Evolutionary conservation across 1,140 invertebrate genomes (phyloP), one percentile per base, ranked within the genome.

Genomic region (Drosophila ficusphila): DNA sequence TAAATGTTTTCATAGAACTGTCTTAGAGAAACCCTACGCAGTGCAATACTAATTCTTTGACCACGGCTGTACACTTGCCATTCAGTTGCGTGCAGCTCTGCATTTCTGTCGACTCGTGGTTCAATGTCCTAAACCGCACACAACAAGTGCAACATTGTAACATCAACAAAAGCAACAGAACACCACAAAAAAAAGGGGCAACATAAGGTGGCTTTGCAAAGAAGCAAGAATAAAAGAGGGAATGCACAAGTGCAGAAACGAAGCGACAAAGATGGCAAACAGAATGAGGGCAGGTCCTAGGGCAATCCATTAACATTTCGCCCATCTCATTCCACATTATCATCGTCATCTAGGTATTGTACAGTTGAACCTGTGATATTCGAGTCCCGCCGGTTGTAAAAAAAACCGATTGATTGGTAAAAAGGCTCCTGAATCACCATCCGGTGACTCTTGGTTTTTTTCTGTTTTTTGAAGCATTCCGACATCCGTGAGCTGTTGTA

Each of bases 41-140:
- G 2, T 8, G 2, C 7, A 61, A 31, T 16, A 23, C 39, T 64
- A 64, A 21, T 16, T n/a, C 33, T 23, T 19, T 36, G 29, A 61
- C 29, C 29, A 5, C 29, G 12, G 29, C 39, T 64, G 54, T 64
- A 16, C 23, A 21, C n/a, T 51, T 46, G 21, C 46, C 60, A 34
- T 36, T 11, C 34, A 51, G 39, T 71, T 75, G 70, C 49, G 27
- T 79, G 57, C 41, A 25, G 21, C 27, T 46, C 18, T 56, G 56
- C 33, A 44, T n/a, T 48, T 75, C 47, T 19, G 51, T 69, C 62
- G 51, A 48, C 51, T 72, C n/a, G 33, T 74, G 53, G 79, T 86
- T 85, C 79, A 85, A 86, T 81, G 79, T 78, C 74, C 79, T 82
- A 74, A 44, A 77, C 65, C 73, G 76, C 79, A 77, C 69, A 74